phyloP scores from a whole-genome alignment of 2,888 invertebrate genomes.

The Leptinotarsa tumamoca region DNA sequence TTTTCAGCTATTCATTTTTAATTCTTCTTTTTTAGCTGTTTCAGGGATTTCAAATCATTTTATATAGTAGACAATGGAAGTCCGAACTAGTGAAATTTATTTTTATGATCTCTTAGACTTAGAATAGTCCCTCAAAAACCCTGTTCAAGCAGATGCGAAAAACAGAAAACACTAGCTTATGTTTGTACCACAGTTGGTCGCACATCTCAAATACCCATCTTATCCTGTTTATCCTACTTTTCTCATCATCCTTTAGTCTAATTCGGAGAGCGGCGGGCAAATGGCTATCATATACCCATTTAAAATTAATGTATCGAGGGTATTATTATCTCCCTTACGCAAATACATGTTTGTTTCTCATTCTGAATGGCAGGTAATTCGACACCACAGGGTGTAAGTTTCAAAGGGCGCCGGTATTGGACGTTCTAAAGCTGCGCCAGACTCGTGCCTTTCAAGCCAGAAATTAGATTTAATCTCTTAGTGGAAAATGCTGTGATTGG shows the following conservation, averaged over 20 bases:
- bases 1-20: no score
- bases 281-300: constrained; percentile 42
- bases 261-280: constrained; percentile 29
- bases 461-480: constrained; percentile 16
- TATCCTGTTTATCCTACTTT: constrained; percentile 21
- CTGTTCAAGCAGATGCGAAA: constrained; percentile 13
- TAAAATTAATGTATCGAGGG: constrained; percentile 39
- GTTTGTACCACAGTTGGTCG: constrained; percentile 16
- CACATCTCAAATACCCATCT: constrained; percentile 16
- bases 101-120: no score
- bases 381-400: constrained; percentile 42
- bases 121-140: not conserved
- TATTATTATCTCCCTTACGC: constrained; percentile 33
- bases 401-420: constrained; percentile 36
- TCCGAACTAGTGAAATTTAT: no score
- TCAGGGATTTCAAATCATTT: no score
- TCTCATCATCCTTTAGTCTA: constrained; percentile 22
- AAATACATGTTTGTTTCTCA: constrained; percentile 37
- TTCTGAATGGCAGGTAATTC: constrained; percentile 38
- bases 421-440: not conserved
- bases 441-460: constrained; percentile 22
- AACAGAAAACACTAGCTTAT: not conserved
- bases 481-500: not conserved
- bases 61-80: no score
- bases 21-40: no score